phyloP scores from a whole-genome alignment of 2,888 invertebrate genomes.

The Melolontha melolontha region DNA sequence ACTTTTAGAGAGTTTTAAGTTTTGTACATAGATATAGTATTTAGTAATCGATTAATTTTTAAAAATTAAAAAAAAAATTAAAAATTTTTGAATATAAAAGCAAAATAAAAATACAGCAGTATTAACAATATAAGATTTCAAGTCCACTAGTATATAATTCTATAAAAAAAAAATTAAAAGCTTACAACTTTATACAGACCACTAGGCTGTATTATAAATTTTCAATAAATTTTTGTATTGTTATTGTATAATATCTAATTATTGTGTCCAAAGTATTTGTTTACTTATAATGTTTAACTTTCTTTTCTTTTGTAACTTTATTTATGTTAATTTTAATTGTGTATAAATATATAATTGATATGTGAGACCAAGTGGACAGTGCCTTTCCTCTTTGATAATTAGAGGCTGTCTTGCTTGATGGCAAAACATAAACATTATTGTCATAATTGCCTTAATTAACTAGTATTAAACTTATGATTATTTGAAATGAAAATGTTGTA shows the following conservation, averaged over 20 bases:
- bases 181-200: conserved; percentile 7
- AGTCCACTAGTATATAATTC: neutral
- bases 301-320: conserved; percentile 28
- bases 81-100: too few relatives aligned
- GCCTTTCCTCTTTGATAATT: conserved; percentile 46
- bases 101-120: too few relatives aligned
- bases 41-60: too few relatives aligned
- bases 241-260: conserved; percentile 29
- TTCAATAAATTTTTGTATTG: conserved; percentile 15
- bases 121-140: neutral
- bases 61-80: neutral
- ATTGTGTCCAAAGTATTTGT: conserved; percentile 46
- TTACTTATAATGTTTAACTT: conserved; percentile 41
- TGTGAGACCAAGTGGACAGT: conserved; percentile 50
- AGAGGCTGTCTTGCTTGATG: conserved; percentile 50
- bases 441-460: conserved; percentile 49
- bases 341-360: conserved; percentile 38
- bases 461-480: conserved; percentile 49
- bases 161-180: neutral
- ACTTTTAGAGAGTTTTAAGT: neutral
- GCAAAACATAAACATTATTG: conserved; percentile 47
- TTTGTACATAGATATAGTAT: neutral
- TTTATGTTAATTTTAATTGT: conserved; percentile 39
- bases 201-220: neutral
- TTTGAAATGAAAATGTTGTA: conserved; percentile 44